These are phyloP conservation scores for Diaprepes abbreviatus DNA, from an alignment of 2,888 invertebrate genomes.

Conservation along the genomic window DNA sequence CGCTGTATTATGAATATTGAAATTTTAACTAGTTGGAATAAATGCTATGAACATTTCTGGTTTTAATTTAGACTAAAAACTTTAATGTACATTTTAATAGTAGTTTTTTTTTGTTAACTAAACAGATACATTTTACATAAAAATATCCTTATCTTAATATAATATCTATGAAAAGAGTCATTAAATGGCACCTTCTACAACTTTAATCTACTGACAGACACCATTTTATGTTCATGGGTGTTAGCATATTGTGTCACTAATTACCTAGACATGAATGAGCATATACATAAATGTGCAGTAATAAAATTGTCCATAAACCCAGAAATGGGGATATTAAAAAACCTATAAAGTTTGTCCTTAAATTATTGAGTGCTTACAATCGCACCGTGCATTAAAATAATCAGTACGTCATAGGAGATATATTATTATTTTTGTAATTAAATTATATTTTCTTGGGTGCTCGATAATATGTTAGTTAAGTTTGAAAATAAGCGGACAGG, in stretches of 20 bases:
- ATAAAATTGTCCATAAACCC: constrained; percentile 19
- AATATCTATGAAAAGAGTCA: not conserved
- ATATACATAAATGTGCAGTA: constrained; percentile 9
- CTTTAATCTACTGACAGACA: constrained; percentile 14
- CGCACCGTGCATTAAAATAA: too few species aligned
- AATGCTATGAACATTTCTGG: too few species aligned
- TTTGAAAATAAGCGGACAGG: too few species aligned
- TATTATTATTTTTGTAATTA: constrained; percentile 1
- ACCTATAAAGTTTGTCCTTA: constrained; percentile 14
- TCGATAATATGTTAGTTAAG: too few species aligned
- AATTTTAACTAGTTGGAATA: too few species aligned
- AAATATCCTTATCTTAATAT: not conserved
- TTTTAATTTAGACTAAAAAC: not conserved
- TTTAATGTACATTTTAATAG: constrained; percentile 4
- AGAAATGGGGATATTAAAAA: constrained; percentile 19
- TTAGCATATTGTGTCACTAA: constrained; percentile 15
- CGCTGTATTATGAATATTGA: too few species aligned
- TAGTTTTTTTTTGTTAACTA: not conserved
- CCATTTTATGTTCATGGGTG: constrained; percentile 15
- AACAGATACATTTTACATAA: constrained; percentile 1
- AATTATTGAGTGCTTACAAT: too few species aligned
- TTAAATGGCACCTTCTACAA: constrained; percentile 5
- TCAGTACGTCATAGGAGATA: not conserved
- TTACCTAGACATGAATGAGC: not conserved
- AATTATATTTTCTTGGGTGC: too few species aligned